These are phyloP conservation scores for Hipparchia sbordonii DNA, from an alignment of 2,888 invertebrate genomes.

Conservation along the genomic window DNA sequence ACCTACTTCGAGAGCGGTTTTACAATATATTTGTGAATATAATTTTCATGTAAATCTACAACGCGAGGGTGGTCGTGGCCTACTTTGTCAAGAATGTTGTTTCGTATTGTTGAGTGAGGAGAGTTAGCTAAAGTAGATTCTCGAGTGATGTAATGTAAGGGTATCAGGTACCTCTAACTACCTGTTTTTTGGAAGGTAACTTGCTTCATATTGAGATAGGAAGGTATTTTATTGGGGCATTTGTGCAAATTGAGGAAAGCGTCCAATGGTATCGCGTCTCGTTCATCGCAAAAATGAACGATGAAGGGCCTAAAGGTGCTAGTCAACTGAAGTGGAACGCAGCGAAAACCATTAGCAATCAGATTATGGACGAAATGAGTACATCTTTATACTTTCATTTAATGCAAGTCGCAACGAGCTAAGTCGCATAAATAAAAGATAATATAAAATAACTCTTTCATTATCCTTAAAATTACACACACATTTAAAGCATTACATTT, in stretches of 20 bases:
- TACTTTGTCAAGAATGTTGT: conserved; percentile 25
- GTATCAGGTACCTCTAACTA: background rate
- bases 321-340: no score
- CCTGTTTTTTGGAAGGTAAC: background rate
- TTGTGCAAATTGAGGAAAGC: no score
- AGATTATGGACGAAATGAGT: no score
- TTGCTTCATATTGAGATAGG: no score
- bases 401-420: no score
- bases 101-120: conserved; percentile 16
- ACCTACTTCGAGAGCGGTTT: conserved; percentile 55
- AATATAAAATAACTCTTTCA: background rate
- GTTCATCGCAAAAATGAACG: no score
- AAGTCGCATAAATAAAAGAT: background rate
- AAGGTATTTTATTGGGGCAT: no score
- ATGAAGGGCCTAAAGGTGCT: no score
- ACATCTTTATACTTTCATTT: no score
- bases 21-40: conserved; percentile 41
- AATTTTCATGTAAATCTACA: conserved; percentile 38
- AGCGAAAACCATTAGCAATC: no score
- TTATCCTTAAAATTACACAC: background rate
- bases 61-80: conserved; percentile 33
- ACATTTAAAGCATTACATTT: background rate
- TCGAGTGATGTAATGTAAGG: background rate
- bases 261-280: no score
- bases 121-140: conserved; percentile 8